These are phyloP conservation scores for Peromyscus maniculatus DNA, from an alignment of 2,113 vertebrate genomes.

Conservation along the genomic window DNA sequence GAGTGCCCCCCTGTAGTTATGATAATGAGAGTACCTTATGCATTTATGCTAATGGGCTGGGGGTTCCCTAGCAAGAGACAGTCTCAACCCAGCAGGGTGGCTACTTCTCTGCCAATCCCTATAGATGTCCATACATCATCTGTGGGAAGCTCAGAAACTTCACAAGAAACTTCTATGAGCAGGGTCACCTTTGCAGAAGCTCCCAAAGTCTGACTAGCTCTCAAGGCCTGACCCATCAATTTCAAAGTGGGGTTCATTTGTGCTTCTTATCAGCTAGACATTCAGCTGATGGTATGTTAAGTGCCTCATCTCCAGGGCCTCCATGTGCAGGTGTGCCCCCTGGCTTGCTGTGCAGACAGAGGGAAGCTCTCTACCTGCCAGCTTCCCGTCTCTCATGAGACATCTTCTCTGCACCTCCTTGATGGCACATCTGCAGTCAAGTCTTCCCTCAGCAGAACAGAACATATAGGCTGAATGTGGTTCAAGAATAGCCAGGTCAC, in stretches of 20 bases:
- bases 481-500: not conserved
- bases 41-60: not conserved
- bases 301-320: not conserved
- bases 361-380: too few species aligned
- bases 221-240: not conserved
- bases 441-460: not conserved
- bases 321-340: not conserved
- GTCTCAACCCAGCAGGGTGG: too few species aligned
- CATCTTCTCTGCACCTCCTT: accelerated
- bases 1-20: not conserved
- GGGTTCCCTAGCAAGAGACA: too few species aligned
- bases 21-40: too few species aligned
- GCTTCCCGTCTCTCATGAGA: not conserved
- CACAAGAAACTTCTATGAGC: not conserved
- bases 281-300: not conserved
- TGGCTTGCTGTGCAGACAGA: not conserved
- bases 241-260: not conserved
- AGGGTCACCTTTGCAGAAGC: not conserved
- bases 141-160: not conserved
- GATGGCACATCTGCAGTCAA: not conserved
- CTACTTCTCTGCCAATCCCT: not conserved
- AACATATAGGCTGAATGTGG: not conserved
- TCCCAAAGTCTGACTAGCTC: too few species aligned
- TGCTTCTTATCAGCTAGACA: not conserved
- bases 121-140: not conserved